These are phyloP conservation scores for Trissolcus japonicus DNA, from an alignment of 2,888 invertebrate species.

Conservation along the genomic window DNA sequence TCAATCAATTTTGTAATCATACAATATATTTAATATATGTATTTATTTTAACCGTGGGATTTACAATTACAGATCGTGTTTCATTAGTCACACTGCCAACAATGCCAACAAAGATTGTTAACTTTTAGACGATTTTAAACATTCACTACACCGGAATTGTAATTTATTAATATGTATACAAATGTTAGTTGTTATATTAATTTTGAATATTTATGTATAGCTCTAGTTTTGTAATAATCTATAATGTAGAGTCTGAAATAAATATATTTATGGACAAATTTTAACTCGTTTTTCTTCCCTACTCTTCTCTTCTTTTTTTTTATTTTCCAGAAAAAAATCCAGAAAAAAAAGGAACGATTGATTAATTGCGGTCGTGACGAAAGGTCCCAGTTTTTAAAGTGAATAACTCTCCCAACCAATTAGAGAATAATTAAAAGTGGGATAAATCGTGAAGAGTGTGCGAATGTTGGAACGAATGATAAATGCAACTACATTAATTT, in stretches of 20 bases:
- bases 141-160: neutral
- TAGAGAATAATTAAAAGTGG: slow-evolving; percentile 8
- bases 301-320: neutral
- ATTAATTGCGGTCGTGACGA: slow-evolving; percentile 3
- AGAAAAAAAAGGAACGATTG: neutral
- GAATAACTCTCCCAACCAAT: neutral
- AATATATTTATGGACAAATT: slow-evolving; percentile 39
- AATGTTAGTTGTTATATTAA: slow-evolving; percentile 13
- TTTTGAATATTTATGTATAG: slow-evolving; percentile 36
- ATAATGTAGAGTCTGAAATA: slow-evolving; percentile 38
- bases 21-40: slow-evolving; percentile 24
- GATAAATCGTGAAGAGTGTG: slow-evolving; percentile 7
- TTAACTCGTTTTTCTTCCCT: slow-evolving; percentile 1
- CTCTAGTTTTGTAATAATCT: slow-evolving; percentile 34
- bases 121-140: slow-evolving; percentile 9
- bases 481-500: slow-evolving; percentile 9
- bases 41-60: neutral
- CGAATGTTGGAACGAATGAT: neutral
- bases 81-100: slow-evolving; percentile 24
- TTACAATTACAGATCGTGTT: neutral
- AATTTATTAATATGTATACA: slow-evolving; percentile 28
- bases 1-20: neutral
- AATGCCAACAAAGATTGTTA: slow-evolving; percentile 31
- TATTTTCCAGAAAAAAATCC: too few species aligned
- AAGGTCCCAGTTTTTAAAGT: neutral